A percentile compares a stretch with the other conserved stretches of the same genome.
These are phyloP conservation scores for Epistrophe grossulariae DNA, from an alignment of 2,888 invertebrate genomes.

Conservation along the genomic window DNA sequence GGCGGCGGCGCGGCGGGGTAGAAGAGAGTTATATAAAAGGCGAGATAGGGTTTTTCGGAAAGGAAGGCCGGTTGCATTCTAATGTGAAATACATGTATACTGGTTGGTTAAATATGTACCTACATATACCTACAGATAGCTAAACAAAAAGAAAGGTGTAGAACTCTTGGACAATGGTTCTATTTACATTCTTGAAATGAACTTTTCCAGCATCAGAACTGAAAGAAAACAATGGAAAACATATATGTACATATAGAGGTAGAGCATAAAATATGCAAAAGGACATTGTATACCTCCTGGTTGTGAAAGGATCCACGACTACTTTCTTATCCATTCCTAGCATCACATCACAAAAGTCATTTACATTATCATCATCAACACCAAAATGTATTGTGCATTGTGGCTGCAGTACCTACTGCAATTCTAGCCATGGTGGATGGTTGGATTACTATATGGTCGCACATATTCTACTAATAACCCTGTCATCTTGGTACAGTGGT, in stretches of 20 bases:
- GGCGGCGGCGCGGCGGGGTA: not conserved
- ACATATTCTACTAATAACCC: not conserved
- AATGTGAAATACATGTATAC: slow-evolving; percentile 40
- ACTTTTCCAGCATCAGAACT: slow-evolving; percentile 41
- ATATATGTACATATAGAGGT: too few relatives aligned
- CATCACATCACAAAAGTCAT: slow-evolving; percentile 57
- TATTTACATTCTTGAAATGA: slow-evolving; percentile 63
- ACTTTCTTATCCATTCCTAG: slow-evolving; percentile 50
- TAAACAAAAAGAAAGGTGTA: slow-evolving; percentile 37
- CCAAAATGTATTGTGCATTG: slow-evolving; percentile 25
- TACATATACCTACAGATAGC: not conserved
- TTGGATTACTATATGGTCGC: slow-evolving; percentile 1
- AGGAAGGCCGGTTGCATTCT: slow-evolving; percentile 47
- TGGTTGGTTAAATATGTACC: not conserved
- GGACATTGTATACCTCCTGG: slow-evolving; percentile 14
- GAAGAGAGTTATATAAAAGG: not conserved
- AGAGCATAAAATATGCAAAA: slow-evolving; percentile 37
- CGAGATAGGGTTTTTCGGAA: not conserved
- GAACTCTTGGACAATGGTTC: slow-evolving; percentile 61
- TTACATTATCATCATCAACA: slow-evolving; percentile 57
- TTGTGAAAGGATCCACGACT: slow-evolving; percentile 20
- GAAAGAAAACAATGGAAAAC: slow-evolving; percentile 32
- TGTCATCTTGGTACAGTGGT: too few relatives aligned
- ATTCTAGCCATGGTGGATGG: too few relatives aligned
- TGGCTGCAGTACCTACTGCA: not conserved